Conservation (phyloP, 1,140 invertebrate species). For the Samia ricini region DNA sequence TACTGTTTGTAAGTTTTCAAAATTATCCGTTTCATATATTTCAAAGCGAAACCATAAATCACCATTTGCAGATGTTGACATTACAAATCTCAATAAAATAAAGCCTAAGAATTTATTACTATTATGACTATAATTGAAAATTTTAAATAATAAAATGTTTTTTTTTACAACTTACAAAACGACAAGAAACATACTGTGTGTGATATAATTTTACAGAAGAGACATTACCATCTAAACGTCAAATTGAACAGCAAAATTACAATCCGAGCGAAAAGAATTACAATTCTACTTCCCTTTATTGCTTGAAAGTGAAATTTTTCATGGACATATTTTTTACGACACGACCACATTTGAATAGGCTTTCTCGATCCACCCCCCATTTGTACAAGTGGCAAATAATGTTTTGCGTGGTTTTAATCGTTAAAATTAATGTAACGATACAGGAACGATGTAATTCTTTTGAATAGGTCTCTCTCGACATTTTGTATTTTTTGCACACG, state of each 20-base stretch:
- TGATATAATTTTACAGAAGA: slow-evolving; percentile 8
- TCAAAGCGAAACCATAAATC: no score
- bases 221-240: neutral
- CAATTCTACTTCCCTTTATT: slow-evolving; percentile 58
- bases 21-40: no score
- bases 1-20: no score
- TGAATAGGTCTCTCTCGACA: neutral
- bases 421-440: slow-evolving; percentile 70
- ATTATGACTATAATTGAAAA: neutral
- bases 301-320: slow-evolving; percentile 51
- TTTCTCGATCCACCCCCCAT: slow-evolving; percentile 43
- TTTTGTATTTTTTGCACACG: no score
- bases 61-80: no score
- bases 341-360: slow-evolving; percentile 52
- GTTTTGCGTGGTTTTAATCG: slow-evolving; percentile 49
- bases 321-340: slow-evolving; percentile 48
- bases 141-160: no score
- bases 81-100: no score
- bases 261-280: slow-evolving; percentile 48
- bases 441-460: slow-evolving; percentile 15
- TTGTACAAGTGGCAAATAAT: slow-evolving; percentile 46
- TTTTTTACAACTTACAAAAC: no score
- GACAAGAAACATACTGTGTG: neutral
- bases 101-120: slow-evolving; percentile 14
- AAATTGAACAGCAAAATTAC: slow-evolving; percentile 38